Conservation (phyloP, 1,140 invertebrate species). For the Ephestia elutella region DNA sequence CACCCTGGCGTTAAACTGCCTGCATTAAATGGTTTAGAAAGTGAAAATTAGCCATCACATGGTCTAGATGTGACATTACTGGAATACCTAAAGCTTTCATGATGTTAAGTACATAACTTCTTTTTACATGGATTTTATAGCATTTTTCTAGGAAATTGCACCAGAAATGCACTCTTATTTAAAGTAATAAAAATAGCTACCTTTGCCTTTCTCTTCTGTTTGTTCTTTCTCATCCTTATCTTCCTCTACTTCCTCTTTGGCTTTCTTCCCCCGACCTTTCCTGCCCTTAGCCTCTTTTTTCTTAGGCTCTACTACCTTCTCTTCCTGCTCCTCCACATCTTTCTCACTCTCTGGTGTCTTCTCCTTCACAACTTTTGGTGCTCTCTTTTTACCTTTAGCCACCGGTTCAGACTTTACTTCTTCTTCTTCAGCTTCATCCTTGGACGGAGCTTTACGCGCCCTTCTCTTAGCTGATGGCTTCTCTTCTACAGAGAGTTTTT, state of each 20-base stretch:
- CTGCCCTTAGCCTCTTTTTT: conserved; percentile 42
- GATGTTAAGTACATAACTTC: too few relatives aligned
- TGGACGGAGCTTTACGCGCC: conserved; percentile 41
- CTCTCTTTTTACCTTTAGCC: conserved; percentile 51
- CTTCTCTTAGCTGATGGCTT: conserved; percentile 42
- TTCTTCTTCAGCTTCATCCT: conserved; percentile 41
- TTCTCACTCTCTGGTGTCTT: conserved; percentile 31
- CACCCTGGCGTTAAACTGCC: too few relatives aligned
- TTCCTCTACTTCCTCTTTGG: conserved; percentile 30
- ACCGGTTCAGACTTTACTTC: conserved; percentile 32
- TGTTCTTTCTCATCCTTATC: conserved; percentile 20
- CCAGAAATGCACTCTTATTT: too few relatives aligned
- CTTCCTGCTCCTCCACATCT: conserved; percentile 14
- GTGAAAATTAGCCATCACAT: too few relatives aligned
- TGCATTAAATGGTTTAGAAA: too few relatives aligned
- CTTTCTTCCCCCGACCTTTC: conserved; percentile 50
- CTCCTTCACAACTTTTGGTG: conserved; percentile 37
- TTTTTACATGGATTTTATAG: too few relatives aligned
- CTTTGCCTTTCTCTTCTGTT: conserved; percentile 41
- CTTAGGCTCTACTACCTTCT: conserved; percentile 30
- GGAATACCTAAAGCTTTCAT: too few relatives aligned
- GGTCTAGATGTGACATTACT: too few relatives aligned
- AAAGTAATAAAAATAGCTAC: conserved; percentile 17
- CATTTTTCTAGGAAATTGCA: too few relatives aligned
- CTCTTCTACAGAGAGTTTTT: conserved; percentile 36